These are phyloP conservation scores for Sinocyclocheilus anshuiensis DNA, from an alignment of 2,113 vertebrate species.

Conservation along the genomic window DNA sequence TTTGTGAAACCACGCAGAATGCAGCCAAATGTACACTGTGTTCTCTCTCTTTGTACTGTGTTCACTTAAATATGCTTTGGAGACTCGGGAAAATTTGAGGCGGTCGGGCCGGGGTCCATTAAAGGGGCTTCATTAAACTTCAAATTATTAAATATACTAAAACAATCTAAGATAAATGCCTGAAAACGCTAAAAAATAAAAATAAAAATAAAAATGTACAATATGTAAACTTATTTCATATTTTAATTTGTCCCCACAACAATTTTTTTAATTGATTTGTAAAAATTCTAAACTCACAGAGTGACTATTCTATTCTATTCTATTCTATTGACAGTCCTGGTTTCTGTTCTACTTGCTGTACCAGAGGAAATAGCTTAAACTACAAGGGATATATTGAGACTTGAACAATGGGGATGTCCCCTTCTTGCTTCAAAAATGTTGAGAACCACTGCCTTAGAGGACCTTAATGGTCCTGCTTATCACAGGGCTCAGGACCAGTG, in stretches of 20 bases:
- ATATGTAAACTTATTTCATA: neutral
- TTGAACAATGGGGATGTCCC: too few relatives aligned
- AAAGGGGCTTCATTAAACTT: neutral
- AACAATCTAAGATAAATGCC: neutral
- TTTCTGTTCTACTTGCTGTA: neutral
- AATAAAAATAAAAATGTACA: neutral
- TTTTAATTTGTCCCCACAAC: neutral
- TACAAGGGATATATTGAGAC: neutral
- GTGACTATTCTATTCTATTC: neutral
- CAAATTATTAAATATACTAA: neutral
- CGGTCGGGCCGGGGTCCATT: neutral
- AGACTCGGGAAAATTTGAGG: neutral
- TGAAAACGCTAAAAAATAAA: neutral
- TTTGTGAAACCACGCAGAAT: slow-evolving; percentile 1
- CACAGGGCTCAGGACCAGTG: neutral
- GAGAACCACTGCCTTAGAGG: neutral
- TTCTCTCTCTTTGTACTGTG: neutral
- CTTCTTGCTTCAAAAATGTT: neutral
- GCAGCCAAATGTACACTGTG: neutral
- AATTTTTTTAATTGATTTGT: neutral
- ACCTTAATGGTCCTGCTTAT: neutral
- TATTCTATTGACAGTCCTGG: neutral
- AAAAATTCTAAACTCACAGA: neutral
- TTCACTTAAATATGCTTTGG: neutral
- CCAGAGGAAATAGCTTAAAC: neutral